These are phyloP conservation scores for Germaria angustata DNA, from an alignment of 2,888 invertebrate species.

Conservation along the genomic window DNA sequence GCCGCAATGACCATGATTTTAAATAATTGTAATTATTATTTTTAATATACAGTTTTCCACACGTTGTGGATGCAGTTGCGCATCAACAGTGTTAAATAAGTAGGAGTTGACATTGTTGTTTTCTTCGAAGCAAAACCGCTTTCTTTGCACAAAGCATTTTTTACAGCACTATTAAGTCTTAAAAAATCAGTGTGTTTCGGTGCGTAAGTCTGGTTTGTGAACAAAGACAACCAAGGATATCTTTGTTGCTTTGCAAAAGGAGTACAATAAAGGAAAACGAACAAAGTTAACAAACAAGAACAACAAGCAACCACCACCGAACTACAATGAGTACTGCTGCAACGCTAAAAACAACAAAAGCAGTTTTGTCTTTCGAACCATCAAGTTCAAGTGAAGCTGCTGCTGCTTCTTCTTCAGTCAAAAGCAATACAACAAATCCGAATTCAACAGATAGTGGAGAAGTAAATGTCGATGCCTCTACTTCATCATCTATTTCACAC, in stretches of 20 bases:
- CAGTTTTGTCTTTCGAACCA: constrained; percentile 46
- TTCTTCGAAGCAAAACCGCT: constrained; percentile 15
- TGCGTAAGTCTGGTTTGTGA: constrained; percentile 36
- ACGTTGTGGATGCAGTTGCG: constrained; percentile 54
- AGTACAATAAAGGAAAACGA: constrained; percentile 19
- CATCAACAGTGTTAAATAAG: constrained; percentile 42
- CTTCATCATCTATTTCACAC: constrained; percentile 53
- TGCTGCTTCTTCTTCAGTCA: constrained; percentile 19
- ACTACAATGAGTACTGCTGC: constrained; percentile 58
- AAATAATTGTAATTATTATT: neutral
- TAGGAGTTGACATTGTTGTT: constrained; percentile 15
- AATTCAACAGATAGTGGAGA: constrained; percentile 2
- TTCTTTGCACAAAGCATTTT: too few species aligned
- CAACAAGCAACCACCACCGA: constrained; percentile 24
- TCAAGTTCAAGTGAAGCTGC: constrained; percentile 56
- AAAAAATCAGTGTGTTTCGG: neutral
- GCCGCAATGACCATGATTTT: neutral
- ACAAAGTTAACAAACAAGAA: constrained; percentile 33
- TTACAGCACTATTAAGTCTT: constrained; percentile 22
- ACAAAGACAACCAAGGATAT: constrained; percentile 61
- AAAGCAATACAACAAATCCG: neutral
- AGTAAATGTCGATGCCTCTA: constrained; percentile 53
- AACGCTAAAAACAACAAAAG: constrained; percentile 45
- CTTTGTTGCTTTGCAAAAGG: constrained; percentile 40
- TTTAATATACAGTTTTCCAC: constrained; percentile 27